Evolutionary conservation across 2,888 invertebrate species (phyloP).

Genomic region (Phaedon cochleariae): DNA sequence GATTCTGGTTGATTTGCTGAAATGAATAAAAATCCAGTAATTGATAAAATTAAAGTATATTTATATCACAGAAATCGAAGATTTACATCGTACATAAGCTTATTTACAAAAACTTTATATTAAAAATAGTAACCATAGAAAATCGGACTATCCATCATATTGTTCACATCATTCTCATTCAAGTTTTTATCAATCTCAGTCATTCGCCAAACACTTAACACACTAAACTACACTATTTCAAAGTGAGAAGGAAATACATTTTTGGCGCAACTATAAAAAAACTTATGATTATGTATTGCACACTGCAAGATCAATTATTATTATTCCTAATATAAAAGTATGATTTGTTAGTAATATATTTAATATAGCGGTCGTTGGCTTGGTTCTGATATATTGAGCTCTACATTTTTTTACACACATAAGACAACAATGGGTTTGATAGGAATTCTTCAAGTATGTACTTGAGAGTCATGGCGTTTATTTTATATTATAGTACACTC

Average conservation of each 20-base stretch:
- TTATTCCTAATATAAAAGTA: too few species aligned
- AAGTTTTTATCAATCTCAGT: not conserved
- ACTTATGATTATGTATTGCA: not conserved
- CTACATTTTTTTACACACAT: too few species aligned
- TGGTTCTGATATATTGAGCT: too few species aligned
- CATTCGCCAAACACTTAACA: not conserved
- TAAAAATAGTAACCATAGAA: slow-evolving; percentile 1
- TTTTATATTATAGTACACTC: too few species aligned
- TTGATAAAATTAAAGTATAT: slow-evolving; percentile 35
- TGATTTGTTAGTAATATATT: not conserved
- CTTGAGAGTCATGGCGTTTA: too few species aligned
- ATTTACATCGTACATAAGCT: not conserved
- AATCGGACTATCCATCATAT: not conserved
- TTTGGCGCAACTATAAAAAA: not conserved
- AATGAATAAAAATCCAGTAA: not conserved
- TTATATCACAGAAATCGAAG: slow-evolving; percentile 45
- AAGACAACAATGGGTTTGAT: too few species aligned
- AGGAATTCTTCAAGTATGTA: too few species aligned
- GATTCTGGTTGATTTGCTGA: slow-evolving; percentile 10
- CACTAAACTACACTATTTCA: not conserved
- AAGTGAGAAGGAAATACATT: not conserved
- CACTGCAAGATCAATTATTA: not conserved
- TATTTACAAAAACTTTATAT: not conserved
- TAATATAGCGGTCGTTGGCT: not conserved
- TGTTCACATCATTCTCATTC: not conserved